A percentile compares a stretch with the other conserved stretches of the same genome.
Conservation (phyloP, 2,888 invertebrate genomes). For the Celastrina argiolus region DNA sequence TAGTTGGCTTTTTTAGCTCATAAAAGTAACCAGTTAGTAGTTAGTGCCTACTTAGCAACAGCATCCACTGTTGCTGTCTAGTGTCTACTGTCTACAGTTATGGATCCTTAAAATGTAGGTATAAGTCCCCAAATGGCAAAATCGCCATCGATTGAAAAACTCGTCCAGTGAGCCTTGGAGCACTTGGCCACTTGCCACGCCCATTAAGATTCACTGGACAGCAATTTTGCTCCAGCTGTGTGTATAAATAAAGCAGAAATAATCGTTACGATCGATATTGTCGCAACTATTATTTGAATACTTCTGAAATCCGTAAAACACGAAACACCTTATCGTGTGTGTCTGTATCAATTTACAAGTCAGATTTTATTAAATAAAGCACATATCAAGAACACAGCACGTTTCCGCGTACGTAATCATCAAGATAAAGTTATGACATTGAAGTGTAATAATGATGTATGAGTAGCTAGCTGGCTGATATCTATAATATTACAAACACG, state of each 20-base stretch:
- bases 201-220: conserved; percentile 53
- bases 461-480: background rate
- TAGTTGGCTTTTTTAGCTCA: background rate
- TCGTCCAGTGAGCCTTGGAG: conserved; percentile 62
- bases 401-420: conserved; percentile 70
- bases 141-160: conserved; percentile 62
- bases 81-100: background rate
- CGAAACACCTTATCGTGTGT: background rate
- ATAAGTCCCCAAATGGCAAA: conserved; percentile 55
- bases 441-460: conserved; percentile 36
- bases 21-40: background rate
- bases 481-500: background rate
- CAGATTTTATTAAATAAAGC: conserved; percentile 27
- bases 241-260: background rate
- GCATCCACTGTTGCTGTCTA: background rate
- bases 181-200: conserved; percentile 68
- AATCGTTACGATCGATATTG: conserved; percentile 9
- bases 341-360: conserved; percentile 19
- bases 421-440: conserved; percentile 60
- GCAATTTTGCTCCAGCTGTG: conserved; percentile 34
- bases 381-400: conserved; percentile 25
- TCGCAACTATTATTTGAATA: background rate
- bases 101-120: background rate
- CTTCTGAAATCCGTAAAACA: background rate
- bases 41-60: too few relatives aligned